These are phyloP conservation scores for Diprion similis DNA, from an alignment of 1,140 invertebrate genomes.

Conservation along the genomic window DNA sequence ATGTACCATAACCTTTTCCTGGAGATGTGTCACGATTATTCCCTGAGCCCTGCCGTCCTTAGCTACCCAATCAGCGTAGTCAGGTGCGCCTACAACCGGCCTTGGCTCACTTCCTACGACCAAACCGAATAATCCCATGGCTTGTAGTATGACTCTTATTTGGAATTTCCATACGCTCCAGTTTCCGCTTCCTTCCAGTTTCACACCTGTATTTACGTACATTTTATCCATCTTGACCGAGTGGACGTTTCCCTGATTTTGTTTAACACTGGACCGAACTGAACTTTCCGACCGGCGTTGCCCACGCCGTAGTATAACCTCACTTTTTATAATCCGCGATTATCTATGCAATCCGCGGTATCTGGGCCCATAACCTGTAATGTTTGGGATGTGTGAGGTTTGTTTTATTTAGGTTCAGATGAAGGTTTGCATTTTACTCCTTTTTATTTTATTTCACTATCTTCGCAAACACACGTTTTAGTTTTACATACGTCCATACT, in stretches of 20 bases:
- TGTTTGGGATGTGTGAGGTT: too few relatives aligned
- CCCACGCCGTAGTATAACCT: not conserved
- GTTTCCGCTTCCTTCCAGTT: not conserved
- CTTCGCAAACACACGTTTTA: too few relatives aligned
- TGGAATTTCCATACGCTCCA: not conserved
- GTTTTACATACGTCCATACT: too few relatives aligned
- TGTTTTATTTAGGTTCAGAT: too few relatives aligned
- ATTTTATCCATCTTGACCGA: not conserved
- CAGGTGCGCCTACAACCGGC: too few relatives aligned
- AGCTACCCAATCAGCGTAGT: too few relatives aligned
- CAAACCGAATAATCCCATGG: conserved; percentile 1
- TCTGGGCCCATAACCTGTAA: not conserved
- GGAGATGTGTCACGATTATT: too few relatives aligned
- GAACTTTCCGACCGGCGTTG: not conserved
- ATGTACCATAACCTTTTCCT: too few relatives aligned
- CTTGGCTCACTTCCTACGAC: not conserved
- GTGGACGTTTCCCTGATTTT: not conserved
- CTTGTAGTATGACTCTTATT: not conserved
- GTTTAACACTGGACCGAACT: not conserved
- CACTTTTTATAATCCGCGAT: conserved; percentile 3
- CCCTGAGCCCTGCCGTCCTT: too few relatives aligned
- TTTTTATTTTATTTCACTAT: too few relatives aligned
- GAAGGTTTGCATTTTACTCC: too few relatives aligned
- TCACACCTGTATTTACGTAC: not conserved
- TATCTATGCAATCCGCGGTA: not conserved